phyloP scores from a whole-genome alignment of 2,797 vertebrate genomes.

The Malacoraja senta region DNA sequence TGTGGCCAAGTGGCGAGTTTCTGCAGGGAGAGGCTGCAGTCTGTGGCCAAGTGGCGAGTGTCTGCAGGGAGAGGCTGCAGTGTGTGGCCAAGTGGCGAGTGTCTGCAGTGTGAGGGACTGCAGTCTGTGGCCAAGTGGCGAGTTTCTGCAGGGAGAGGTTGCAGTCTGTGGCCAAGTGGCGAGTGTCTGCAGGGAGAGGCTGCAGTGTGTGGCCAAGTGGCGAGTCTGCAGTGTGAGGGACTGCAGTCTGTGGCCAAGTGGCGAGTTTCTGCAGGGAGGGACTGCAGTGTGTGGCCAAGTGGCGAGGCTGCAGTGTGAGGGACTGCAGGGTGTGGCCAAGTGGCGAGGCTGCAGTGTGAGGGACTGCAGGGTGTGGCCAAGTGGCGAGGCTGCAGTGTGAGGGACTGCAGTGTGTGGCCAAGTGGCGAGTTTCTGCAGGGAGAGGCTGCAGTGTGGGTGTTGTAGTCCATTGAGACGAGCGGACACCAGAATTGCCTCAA shows the following conservation, averaged over 20 bases:
- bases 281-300: not conserved
- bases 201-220: not conserved
- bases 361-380: no score
- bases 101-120: no score
- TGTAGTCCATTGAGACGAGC: not conserved
- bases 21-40: not conserved
- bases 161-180: not conserved
- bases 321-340: no score
- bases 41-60: no score
- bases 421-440: not conserved
- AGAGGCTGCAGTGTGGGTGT: not conserved
- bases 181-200: no score
- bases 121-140: not conserved
- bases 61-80: not conserved
- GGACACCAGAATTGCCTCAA: no score
- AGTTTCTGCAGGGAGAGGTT: not conserved
- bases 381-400: no score
- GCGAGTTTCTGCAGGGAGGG: not conserved
- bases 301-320: not conserved
- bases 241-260: not conserved
- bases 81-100: not conserved
- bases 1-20: not conserved
- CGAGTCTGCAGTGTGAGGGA: fast-evolving
- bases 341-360: not conserved
- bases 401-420: not conserved